Percentiles rank a stretch among this genome's conserved stretches.
These are phyloP conservation scores for Caradrina clavipalpis DNA, from an alignment of 2,888 invertebrate species.

Conservation along the genomic window DNA sequence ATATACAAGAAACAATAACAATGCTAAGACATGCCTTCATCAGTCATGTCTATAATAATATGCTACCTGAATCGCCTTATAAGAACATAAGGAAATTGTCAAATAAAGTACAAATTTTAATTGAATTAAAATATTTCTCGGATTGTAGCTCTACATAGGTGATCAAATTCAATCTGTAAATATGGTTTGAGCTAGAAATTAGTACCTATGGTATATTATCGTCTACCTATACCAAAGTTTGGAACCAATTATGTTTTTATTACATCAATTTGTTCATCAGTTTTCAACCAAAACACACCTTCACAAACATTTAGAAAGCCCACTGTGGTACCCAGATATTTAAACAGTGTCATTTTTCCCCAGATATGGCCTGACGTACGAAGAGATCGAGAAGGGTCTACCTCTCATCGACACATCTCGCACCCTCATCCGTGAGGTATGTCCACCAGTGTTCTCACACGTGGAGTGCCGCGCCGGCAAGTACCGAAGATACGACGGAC, in stretches of 20 bases:
- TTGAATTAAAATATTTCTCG: constrained; percentile 26
- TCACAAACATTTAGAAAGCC: neutral
- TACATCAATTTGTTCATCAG: neutral
- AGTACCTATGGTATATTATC: no score
- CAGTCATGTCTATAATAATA: neutral
- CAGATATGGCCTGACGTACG: constrained; percentile 96
- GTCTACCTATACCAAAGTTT: no score
- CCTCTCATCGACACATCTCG: constrained; percentile 97
- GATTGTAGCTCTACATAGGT: neutral
- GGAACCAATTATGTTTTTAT: no score
- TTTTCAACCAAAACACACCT: neutral
- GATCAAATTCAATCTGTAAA: constrained; percentile 17
- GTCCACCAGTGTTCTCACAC: constrained; percentile 96
- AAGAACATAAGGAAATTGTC: constrained; percentile 16
- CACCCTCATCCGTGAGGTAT: constrained; percentile 96
- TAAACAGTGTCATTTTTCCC: neutral
- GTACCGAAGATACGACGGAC: constrained; percentile 96
- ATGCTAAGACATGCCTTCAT: neutral
- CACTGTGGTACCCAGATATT: neutral
- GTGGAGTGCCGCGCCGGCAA: constrained; percentile 97
- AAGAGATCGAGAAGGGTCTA: constrained; percentile 96
- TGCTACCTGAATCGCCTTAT: constrained; percentile 14
- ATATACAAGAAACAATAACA: constrained; percentile 10
- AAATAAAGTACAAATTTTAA: constrained; percentile 36
- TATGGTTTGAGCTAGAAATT: no score